phyloP scores from a whole-genome alignment of 2,888 invertebrate species.

The Pristionchus arcanus region DNA sequence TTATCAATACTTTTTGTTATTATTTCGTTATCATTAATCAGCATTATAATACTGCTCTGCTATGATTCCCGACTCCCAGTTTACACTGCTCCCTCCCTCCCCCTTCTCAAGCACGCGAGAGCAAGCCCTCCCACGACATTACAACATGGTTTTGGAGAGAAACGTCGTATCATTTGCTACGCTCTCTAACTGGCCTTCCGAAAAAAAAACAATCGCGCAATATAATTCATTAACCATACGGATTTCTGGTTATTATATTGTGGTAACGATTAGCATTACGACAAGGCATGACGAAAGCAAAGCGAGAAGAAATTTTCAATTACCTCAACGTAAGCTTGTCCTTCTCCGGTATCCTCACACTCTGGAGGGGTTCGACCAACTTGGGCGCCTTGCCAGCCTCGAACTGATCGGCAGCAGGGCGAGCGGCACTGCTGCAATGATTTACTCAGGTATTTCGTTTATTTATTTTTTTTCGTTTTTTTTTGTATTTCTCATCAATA shows the following conservation, averaged over 20 bases:
- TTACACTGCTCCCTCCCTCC: background rate
- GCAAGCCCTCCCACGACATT: conserved; percentile 28
- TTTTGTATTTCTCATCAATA: too few relatives aligned
- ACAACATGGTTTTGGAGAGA: background rate
- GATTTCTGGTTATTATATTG: too few relatives aligned
- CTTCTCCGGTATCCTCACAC: conserved; percentile 83
- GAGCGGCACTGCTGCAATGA: conserved; percentile 1
- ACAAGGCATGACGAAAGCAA: too few relatives aligned
- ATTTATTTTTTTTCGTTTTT: background rate
- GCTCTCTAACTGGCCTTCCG: too few relatives aligned
- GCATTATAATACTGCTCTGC: background rate
- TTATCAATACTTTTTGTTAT: background rate
- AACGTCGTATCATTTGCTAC: too few relatives aligned
- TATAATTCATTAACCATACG: too few relatives aligned
- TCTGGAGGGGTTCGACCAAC: conserved; percentile 79
- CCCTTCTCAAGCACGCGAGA: background rate
- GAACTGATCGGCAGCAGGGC: conserved; percentile 57
- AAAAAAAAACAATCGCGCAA: too few relatives aligned
- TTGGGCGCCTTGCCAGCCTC: conserved; percentile 75
- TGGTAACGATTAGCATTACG: too few relatives aligned
- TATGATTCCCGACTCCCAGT: background rate
- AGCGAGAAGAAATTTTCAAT: too few relatives aligned
- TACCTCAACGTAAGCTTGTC: conserved; percentile 84
- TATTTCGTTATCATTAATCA: background rate
- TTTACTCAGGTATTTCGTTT: too few relatives aligned